phyloP scores from a whole-genome alignment of 2,113 vertebrate genomes.

The Ochotona curzoniae region DNA sequence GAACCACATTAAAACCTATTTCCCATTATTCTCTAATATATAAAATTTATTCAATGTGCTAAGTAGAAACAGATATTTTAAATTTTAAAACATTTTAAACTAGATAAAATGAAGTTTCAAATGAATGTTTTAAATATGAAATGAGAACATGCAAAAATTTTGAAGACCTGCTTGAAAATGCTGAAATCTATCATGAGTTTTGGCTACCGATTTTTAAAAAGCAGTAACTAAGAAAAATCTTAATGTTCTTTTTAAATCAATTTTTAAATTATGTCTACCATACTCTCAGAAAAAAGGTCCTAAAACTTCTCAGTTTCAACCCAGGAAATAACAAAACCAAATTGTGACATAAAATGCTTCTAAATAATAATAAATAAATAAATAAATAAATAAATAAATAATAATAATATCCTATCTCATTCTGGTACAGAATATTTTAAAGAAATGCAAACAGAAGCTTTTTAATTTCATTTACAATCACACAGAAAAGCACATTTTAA shows the following conservation, averaged over 20 bases:
- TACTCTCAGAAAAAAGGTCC: constrained; percentile 11
- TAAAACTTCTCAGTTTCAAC: constrained; percentile 38
- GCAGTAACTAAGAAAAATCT: constrained; percentile 14
- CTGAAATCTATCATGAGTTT: not conserved
- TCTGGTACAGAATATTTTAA: constrained; percentile 13
- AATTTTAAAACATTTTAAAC: constrained; percentile 21
- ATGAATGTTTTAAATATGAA: not conserved
- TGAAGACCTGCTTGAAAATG: not conserved
- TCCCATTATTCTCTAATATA: constrained; percentile 10
- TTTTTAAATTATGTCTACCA: not conserved
- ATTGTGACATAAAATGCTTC: not conserved
- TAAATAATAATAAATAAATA: not conserved
- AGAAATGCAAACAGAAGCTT: not conserved
- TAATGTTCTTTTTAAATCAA: constrained; percentile 20
- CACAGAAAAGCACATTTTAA: not conserved
- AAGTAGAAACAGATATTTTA: constrained; percentile 20
- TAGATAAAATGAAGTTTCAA: constrained; percentile 38
- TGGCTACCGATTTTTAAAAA: constrained; percentile 13
- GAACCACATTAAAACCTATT: not conserved
- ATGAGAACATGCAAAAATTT: constrained; percentile 39
- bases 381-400: not conserved
- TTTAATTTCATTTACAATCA: not conserved
- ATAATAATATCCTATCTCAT: constrained; percentile 8
- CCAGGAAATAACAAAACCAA: constrained; percentile 29
- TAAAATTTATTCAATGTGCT: not conserved